Evolutionary conservation across 2,888 invertebrate species (phyloP), one percentile per base, ranked within the genome.

Genomic region (Troides aeacus): DNA sequence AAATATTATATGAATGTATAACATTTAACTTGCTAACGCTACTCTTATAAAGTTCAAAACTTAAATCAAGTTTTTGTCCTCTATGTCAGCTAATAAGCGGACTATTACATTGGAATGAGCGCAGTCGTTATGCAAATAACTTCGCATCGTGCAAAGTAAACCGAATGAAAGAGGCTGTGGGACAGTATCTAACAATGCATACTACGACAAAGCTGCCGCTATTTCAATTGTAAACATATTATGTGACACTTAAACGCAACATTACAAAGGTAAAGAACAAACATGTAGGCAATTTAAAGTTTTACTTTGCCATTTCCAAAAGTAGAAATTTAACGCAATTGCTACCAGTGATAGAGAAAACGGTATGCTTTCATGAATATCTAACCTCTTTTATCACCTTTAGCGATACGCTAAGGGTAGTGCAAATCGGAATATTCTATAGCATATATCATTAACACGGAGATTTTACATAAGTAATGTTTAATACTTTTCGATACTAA

Each of bases 81-180:
- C 63, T 36, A 53, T 66, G 68, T 58, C 66, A 70, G 39, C 39
- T 66, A 42, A 60, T 66, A 70, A 66, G 39, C 12, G 53, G 53
- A 64, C 64, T 30, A 66, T 70, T 67, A 67, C 24, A 46, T 24
- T 39, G 23, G 67, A 70, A 67, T 61, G 64, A 57, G 63, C 70
- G 60, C 70, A 59, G 57, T 69, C 64, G 61, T 70, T 70, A 67
- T 70, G 70, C 64, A 70, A 67, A 70, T 70, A 46, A 67, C 46
- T 56, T 64, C 64, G 60, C 70, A 70, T 70, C 66, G 53, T 60
- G 60, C 63, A 61, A 70, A 66, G 39, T 66, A 66, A 63, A 50
- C 56, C 59, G 39, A 66, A 66, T 23, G 66, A 64, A 70, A 66
- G 70, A 63, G 66, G 59, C 66, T 70, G 66, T 66, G 70, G 66